Evolutionary conservation across 2,797 vertebrate genomes (phyloP).

Genomic region (Melanotaenia boesemani): DNA sequence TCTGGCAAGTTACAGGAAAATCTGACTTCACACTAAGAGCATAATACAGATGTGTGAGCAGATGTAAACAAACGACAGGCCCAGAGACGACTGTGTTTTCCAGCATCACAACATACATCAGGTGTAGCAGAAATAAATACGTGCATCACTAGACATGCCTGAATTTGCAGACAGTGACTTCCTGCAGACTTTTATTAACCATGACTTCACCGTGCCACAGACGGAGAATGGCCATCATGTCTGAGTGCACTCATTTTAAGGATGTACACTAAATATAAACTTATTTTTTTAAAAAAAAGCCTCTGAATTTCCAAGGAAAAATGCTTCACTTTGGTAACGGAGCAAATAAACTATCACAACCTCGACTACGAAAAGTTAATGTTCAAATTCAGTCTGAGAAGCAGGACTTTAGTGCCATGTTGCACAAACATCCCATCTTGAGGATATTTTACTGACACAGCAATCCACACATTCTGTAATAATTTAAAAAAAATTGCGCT

Average conservation of each 20-base stretch:
- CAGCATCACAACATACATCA: neutral
- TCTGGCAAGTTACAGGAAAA: constrained; percentile 26
- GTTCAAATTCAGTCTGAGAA: too few species aligned
- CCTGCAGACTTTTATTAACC: constrained; percentile 33
- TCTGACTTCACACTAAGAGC: neutral
- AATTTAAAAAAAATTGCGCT: too few species aligned
- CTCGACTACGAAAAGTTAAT: too few species aligned
- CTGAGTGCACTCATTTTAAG: constrained; percentile 5
- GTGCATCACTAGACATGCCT: constrained; percentile 19
- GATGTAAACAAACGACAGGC: constrained; percentile 26
- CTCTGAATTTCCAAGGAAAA: constrained; percentile 2
- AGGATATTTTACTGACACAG: too few species aligned
- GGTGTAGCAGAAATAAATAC: neutral
- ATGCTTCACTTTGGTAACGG: neutral
- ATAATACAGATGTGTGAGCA: constrained; percentile 29
- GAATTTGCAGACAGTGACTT: constrained; percentile 46
- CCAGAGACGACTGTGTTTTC: neutral
- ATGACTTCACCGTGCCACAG: constrained; percentile 50
- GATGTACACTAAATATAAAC: constrained; percentile 8
- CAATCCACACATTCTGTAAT: too few species aligned
- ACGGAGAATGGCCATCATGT: constrained; percentile 14
- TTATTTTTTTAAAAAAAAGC: neutral
- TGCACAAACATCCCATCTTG: too few species aligned
- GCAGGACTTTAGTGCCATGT: too few species aligned
- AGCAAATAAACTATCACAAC: too few species aligned